A percentile compares a stretch with the other conserved stretches of the same genome.
Evolutionary conservation across 2,113 vertebrate species (phyloP).

Genomic region (Ia io): DNA sequence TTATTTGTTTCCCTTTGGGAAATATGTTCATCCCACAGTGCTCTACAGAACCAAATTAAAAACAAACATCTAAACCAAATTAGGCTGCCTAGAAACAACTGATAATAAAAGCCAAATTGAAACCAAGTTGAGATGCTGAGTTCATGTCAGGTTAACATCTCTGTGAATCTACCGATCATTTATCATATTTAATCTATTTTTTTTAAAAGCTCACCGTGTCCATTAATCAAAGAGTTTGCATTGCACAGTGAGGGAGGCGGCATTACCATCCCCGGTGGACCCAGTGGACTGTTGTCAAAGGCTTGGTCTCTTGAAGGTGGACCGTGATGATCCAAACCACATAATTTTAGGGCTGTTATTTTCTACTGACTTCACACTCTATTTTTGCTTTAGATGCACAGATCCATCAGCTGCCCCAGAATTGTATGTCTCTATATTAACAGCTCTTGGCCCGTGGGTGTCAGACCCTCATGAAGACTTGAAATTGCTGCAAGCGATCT

Average conservation of each 20-base stretch:
- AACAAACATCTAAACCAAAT: slow-evolving; percentile 67
- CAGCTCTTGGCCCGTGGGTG: neutral
- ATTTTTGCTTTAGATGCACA: neutral
- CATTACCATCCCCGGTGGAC: fast-evolving
- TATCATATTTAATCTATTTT: neutral
- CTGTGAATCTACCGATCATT: neutral
- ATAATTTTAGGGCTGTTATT: neutral
- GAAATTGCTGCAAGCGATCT: neutral
- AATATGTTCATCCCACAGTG: slow-evolving; percentile 47
- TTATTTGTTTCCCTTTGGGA: slow-evolving; percentile 62
- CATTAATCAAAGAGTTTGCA: neutral
- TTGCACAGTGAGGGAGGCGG: neutral
- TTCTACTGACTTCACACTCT: neutral
- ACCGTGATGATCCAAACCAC: neutral
- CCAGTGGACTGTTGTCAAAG: neutral
- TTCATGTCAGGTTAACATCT: slow-evolving; percentile 36
- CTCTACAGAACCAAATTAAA: slow-evolving; percentile 61
- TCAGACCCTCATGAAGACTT: neutral
- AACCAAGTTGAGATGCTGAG: slow-evolving; percentile 37
- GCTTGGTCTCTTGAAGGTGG: neutral
- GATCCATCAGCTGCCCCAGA: neutral
- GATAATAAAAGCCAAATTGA: slow-evolving; percentile 10
- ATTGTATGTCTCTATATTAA: neutral
- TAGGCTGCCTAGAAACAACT: slow-evolving; percentile 54
- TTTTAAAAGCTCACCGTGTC: neutral